Evolutionary conservation across 2,797 vertebrate species (phyloP).

Genomic region (Tauraco hartlaubi): DNA sequence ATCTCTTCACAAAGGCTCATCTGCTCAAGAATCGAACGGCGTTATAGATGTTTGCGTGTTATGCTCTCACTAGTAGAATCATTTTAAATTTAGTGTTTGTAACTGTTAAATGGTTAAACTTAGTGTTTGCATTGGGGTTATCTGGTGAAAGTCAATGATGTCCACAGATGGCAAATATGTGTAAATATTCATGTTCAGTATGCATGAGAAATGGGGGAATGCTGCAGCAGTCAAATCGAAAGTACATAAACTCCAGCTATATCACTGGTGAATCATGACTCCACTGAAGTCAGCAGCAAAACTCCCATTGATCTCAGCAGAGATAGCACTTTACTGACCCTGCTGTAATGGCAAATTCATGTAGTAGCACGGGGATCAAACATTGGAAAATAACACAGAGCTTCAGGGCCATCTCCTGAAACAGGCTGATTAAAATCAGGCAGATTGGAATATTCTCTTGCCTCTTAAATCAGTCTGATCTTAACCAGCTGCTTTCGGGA

Average conservation of each 20-base stretch:
- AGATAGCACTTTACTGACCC: neutral
- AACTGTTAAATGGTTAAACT: neutral
- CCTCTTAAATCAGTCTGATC: constrained; percentile 33
- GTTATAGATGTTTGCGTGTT: neutral
- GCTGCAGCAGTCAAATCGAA: neutral
- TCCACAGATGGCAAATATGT: neutral
- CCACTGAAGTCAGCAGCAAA: neutral
- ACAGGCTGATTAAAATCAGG: constrained; percentile 30
- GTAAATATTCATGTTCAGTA: neutral
- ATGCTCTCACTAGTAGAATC: neutral
- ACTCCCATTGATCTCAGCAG: neutral
- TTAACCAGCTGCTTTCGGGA: neutral
- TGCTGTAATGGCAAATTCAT: neutral
- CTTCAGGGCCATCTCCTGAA: neutral
- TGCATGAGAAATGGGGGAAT: neutral
- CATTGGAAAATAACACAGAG: neutral
- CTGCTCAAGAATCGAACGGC: neutral
- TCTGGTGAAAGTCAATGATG: neutral
- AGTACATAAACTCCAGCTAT: neutral
- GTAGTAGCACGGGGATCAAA: neutral
- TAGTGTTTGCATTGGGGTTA: neutral
- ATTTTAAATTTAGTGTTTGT: neutral
- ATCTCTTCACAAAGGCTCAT: neutral
- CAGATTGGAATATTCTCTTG: neutral
- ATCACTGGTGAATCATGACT: neutral